A percentile compares a stretch with the other conserved stretches of the same genome.
Conservation (phyloP, 1,140 invertebrate genomes). For the Asbolus verrucosus region DNA sequence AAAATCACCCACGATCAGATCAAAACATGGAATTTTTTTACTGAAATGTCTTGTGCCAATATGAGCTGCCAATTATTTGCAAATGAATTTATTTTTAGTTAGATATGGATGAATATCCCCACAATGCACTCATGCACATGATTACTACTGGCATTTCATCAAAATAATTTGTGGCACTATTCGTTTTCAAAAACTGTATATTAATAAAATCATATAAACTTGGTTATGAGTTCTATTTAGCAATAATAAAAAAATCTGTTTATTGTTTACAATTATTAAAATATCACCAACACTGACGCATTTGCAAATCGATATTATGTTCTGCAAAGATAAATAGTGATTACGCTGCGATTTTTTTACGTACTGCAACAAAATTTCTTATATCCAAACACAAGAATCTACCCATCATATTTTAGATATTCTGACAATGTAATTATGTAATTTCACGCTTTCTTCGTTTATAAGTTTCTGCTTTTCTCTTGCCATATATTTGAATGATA, state of each 20-base stretch:
- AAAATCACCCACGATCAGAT: no score
- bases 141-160: background rate
- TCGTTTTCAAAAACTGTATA: no score
- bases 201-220: background rate
- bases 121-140: background rate
- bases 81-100: background rate
- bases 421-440: background rate
- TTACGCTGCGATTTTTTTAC: background rate
- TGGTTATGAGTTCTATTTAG: background rate
- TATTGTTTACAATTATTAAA: conserved; percentile 18
- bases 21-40: no score
- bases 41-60: no score
- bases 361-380: no score
- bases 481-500: no score
- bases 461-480: background rate
- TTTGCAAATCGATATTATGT: conserved; percentile 5
- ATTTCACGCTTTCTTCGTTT: conserved; percentile 31
- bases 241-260: conserved; percentile 31
- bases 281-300: conserved; percentile 14
- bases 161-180: background rate
- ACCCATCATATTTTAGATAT: background rate
- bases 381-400: background rate
- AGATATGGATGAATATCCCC: background rate
- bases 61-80: background rate
- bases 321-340: background rate